Evolutionary conservation across 2,797 vertebrate species (phyloP).

Genomic region (Antennarius maculatus): DNA sequence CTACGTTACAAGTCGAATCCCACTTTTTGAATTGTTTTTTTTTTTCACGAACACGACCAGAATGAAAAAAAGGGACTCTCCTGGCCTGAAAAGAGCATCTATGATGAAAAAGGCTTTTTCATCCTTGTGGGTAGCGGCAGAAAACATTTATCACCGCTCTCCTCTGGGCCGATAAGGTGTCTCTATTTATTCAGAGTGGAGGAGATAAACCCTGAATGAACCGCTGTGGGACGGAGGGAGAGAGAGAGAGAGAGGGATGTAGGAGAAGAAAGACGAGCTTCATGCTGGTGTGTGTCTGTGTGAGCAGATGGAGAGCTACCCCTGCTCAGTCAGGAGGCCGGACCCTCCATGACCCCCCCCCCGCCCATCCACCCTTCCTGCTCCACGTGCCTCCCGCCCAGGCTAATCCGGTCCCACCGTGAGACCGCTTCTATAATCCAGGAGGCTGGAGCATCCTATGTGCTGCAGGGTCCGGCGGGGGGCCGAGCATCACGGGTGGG

Average conservation of each 20-base stretch:
- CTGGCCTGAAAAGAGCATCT: constrained; percentile 64
- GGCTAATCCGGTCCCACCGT: constrained; percentile 72
- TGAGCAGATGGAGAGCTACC: constrained; percentile 72
- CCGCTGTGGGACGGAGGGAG: constrained; percentile 64
- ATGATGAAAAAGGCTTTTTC: constrained; percentile 79
- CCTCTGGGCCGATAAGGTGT: constrained; percentile 78
- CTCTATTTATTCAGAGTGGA: constrained; percentile 80
- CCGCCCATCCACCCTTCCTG: constrained; percentile 52
- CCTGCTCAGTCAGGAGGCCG: constrained; percentile 49
- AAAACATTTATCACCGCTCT: constrained; percentile 81
- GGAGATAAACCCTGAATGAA: constrained; percentile 79
- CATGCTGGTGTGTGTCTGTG: constrained; percentile 41
- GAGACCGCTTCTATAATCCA: constrained; percentile 69
- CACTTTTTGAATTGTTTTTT: constrained; percentile 61
- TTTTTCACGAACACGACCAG: constrained; percentile 56
- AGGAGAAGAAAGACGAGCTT: constrained; percentile 34
- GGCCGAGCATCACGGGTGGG: constrained; percentile 26
- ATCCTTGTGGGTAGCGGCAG: constrained; percentile 67
- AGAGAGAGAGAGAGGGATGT: constrained; percentile 18
- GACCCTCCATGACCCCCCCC: constrained; percentile 55
- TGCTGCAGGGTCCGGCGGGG: constrained; percentile 57
- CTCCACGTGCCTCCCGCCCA: constrained; percentile 45
- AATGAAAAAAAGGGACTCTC: constrained; percentile 62
- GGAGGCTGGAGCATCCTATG: constrained; percentile 54
- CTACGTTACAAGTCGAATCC: constrained; percentile 46